A percentile compares a stretch with the other conserved stretches of the same genome.
Conservation (phyloP, 2,113 vertebrate species). For the Peromyscus polionotus region DNA sequence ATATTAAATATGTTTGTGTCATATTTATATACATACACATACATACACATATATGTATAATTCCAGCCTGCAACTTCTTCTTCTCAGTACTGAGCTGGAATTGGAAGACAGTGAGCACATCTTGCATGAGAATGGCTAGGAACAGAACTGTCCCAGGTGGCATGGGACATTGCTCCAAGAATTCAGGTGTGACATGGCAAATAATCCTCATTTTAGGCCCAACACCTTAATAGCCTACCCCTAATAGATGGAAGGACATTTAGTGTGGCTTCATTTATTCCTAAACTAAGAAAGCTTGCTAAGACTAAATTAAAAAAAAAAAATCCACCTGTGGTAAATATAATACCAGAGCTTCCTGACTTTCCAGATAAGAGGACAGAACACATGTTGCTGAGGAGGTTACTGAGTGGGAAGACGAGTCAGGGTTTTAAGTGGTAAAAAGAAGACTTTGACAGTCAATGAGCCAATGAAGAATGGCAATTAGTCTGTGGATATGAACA, state of each 20-base stretch:
- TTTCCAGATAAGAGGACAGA: not conserved
- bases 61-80: not conserved
- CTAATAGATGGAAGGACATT: not conserved
- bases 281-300: not conserved
- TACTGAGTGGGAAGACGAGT: not conserved
- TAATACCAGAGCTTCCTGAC: not conserved
- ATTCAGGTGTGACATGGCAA: not conserved
- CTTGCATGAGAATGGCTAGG: not conserved
- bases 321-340: not conserved
- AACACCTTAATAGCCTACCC: not conserved
- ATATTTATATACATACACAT: not conserved
- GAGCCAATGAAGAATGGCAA: not conserved
- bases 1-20: not conserved
- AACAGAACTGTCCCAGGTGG: not conserved
- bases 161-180: not conserved
- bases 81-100: not conserved
- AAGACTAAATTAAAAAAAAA: not conserved
- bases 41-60: not conserved
- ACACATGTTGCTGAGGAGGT: not conserved
- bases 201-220: not conserved
- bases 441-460: not conserved
- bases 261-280: not conserved
- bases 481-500: not conserved
- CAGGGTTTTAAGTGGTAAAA: not conserved
- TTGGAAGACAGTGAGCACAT: not conserved